phyloP scores from a whole-genome alignment of 2,113 vertebrate genomes.

The Podilymbus podiceps region DNA sequence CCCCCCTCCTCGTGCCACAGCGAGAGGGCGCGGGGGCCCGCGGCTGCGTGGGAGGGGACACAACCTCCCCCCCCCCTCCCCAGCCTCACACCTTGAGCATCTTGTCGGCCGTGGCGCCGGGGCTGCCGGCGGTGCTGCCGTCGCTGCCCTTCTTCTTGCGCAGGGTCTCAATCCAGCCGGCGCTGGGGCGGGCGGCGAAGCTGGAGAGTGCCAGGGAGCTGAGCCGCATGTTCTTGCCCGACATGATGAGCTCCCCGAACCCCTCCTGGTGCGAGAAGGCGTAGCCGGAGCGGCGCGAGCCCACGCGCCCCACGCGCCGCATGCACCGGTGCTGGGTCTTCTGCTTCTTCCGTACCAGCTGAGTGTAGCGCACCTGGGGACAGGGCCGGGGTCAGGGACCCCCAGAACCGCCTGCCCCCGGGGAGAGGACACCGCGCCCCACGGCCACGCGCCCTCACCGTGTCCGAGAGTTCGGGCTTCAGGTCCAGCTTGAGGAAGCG shows the following conservation, averaged over 20 bases:
- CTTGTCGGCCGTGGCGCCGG: not conserved
- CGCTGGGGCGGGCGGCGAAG: slow-evolving; percentile 82
- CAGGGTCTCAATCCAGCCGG: slow-evolving; percentile 90
- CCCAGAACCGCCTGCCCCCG: rapidly evolving
- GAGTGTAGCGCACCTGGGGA: slow-evolving; percentile 89
- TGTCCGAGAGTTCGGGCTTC: slow-evolving; percentile 89
- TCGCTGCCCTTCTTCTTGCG: slow-evolving; percentile 80
- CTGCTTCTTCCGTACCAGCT: slow-evolving; percentile 88
- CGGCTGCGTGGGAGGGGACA: not conserved
- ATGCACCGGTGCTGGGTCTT: slow-evolving; percentile 76
- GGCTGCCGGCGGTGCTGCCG: slow-evolving; percentile 9
- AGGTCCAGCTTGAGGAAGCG: slow-evolving; percentile 93
- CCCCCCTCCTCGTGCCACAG: not conserved
- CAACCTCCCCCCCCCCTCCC: not conserved
- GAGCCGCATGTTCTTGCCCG: slow-evolving; percentile 93
- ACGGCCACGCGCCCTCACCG: slow-evolving; percentile 65
- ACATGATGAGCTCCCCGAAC: slow-evolving; percentile 94
- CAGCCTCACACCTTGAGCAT: slow-evolving; percentile 55
- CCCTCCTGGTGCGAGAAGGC: slow-evolving; percentile 96
- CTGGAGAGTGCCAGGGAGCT: slow-evolving; percentile 84
- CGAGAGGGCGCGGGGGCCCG: not conserved
- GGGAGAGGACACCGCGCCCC: rapidly evolving
- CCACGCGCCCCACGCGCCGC: slow-evolving; percentile 71
- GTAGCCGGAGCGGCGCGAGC: slow-evolving; percentile 86
- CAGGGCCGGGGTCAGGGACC: not conserved